Evolutionary conservation across 2,888 invertebrate genomes (phyloP).

Genomic region (Caenorhabditis japonica): DNA sequence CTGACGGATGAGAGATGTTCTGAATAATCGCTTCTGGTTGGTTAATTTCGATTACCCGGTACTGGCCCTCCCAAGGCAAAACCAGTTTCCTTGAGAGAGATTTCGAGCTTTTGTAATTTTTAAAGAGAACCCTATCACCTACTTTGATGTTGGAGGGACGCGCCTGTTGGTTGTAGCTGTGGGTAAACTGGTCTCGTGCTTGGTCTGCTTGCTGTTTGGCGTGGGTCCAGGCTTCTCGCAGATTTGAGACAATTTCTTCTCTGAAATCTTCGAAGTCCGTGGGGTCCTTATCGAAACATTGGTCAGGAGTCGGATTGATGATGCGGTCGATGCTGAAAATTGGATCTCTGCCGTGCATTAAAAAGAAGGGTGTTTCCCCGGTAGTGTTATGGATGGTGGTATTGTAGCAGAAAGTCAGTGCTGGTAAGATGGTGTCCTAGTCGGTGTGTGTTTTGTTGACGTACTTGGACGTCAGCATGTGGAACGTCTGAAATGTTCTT

Average conservation of each 20-base stretch:
- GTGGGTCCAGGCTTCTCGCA: conserved; percentile 9
- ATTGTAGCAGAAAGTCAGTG: conserved; percentile 48
- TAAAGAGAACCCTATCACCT: conserved; percentile 14
- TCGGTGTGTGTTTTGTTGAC: conserved; percentile 24
- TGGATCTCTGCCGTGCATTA: conserved; percentile 50
- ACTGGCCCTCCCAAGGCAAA: conserved; percentile 12
- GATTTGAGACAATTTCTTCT: background rate
- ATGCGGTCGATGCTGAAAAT: conserved; percentile 39
- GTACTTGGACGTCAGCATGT: conserved; percentile 40
- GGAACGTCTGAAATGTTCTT: conserved; percentile 50
- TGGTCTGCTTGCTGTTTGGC: background rate
- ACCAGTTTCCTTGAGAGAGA: conserved; percentile 8
- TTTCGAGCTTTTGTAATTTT: background rate
- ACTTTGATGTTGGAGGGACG: background rate
- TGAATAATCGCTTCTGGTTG: background rate
- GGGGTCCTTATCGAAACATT: background rate
- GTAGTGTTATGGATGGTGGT: conserved; percentile 41
- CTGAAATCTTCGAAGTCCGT: background rate
- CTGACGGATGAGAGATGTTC: background rate
- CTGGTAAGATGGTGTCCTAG: conserved; percentile 33
- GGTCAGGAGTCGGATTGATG: conserved; percentile 15
- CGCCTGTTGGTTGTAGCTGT: background rate
- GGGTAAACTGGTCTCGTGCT: background rate
- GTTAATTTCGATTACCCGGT: conserved; percentile 3
- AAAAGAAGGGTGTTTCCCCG: conserved; percentile 44